These are phyloP conservation scores for Nothura maculosa DNA, from an alignment of 2,797 vertebrate species.

Conservation along the genomic window DNA sequence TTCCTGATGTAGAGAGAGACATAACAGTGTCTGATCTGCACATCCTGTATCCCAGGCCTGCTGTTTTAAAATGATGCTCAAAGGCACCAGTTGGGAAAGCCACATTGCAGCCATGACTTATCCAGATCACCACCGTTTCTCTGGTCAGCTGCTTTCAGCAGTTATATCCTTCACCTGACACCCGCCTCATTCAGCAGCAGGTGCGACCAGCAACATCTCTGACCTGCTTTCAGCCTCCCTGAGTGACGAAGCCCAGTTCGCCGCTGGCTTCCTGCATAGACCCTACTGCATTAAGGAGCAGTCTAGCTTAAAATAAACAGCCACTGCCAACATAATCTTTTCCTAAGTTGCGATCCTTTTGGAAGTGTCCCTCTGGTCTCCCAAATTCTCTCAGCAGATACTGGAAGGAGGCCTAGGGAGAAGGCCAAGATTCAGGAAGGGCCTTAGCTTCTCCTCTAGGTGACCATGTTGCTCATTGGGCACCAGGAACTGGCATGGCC, in stretches of 20 bases:
- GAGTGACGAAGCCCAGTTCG: neutral
- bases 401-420: neutral
- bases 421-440: neutral
- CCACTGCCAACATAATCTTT: neutral
- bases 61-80: neutral
- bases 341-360: neutral
- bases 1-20: neutral
- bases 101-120: neutral
- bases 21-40: neutral
- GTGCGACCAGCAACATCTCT: neutral
- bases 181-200: neutral
- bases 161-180: neutral
- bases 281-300: neutral
- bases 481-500: neutral
- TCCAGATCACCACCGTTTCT: neutral
- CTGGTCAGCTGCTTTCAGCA: neutral
- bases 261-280: neutral
- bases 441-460: neutral
- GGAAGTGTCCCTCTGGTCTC: neutral
- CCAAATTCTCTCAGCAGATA: neutral
- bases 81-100: slow-evolving; percentile 17
- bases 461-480: neutral
- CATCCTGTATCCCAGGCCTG: neutral
- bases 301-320: neutral
- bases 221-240: neutral